phyloP scores from a whole-genome alignment of 1,140 invertebrate genomes.

The Lasioglossum baleicum region DNA sequence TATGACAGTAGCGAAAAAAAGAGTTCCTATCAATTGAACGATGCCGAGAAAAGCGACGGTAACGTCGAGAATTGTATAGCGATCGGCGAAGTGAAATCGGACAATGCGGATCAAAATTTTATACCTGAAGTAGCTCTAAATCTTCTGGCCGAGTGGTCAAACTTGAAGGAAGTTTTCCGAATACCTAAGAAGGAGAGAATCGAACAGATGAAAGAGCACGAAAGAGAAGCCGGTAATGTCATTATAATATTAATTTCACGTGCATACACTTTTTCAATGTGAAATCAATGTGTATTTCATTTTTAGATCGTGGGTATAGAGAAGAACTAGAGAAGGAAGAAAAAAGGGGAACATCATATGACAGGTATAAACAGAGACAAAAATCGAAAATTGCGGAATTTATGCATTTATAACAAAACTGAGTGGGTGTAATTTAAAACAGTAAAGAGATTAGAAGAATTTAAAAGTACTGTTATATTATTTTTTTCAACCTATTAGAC shows the following conservation, averaged over 20 bases:
- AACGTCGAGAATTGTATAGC: conserved; percentile 59
- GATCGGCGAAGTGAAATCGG: conserved; percentile 58
- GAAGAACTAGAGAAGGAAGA: conserved; percentile 79
- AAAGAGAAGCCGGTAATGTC: conserved; percentile 87
- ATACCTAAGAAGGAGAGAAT: conserved; percentile 97
- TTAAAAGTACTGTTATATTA: no score
- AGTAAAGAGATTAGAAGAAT: no score
- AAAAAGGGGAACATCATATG: conserved; percentile 74
- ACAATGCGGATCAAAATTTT: conserved; percentile 68
- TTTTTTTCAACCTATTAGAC: no score
- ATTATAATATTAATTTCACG: neutral
- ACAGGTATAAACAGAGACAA: conserved; percentile 70
- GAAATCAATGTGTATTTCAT: conserved; percentile 34
- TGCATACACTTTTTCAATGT: neutral
- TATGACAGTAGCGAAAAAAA: conserved; percentile 65
- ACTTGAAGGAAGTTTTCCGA: conserved; percentile 93
- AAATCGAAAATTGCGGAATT: neutral
- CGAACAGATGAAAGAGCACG: conserved; percentile 95
- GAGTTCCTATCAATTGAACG: conserved; percentile 44
- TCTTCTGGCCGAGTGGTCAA: conserved; percentile 88
- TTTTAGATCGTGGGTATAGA: conserved; percentile 79
- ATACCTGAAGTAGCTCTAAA: conserved; percentile 83
- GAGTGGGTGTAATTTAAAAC: no score
- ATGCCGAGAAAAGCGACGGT: conserved; percentile 62
- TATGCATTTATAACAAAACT: no score